phyloP scores from a whole-genome alignment of 2,797 vertebrate genomes.

The Denticeps clupeoides region DNA sequence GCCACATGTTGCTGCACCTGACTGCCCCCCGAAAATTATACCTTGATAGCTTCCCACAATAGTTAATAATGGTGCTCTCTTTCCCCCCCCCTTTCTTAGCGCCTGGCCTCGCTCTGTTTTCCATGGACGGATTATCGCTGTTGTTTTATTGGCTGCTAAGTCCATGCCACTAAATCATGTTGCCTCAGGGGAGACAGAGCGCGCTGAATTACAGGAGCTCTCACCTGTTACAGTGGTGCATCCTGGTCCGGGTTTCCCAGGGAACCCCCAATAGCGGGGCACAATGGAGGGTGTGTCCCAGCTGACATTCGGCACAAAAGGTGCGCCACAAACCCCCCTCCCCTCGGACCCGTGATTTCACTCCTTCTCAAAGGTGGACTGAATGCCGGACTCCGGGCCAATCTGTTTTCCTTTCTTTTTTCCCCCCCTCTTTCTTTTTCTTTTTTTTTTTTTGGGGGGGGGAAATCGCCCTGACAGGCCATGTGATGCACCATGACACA shows the following conservation, averaged over 20 bases:
- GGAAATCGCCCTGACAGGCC: slow-evolving; percentile 35
- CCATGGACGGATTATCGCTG: slow-evolving; percentile 32
- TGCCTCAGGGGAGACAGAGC: neutral
- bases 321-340: slow-evolving; percentile 11
- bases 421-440: no score
- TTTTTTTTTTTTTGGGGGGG: no score
- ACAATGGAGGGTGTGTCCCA: slow-evolving; percentile 38
- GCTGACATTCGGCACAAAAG: slow-evolving; percentile 38
- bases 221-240: slow-evolving; percentile 35
- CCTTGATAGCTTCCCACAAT: slow-evolving; percentile 20
- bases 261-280: slow-evolving; percentile 25
- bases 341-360: neutral
- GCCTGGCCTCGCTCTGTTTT: slow-evolving; percentile 19
- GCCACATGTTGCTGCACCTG: slow-evolving; percentile 18
- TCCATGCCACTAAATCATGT: slow-evolving; percentile 10
- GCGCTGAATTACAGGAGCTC: slow-evolving; percentile 26
- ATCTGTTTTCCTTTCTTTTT: no score
- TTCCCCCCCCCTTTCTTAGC: neutral
- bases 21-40: slow-evolving; percentile 22
- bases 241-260: slow-evolving; percentile 30
- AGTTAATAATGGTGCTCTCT: slow-evolving; percentile 7
- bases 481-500: slow-evolving; percentile 40
- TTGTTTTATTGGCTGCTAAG: slow-evolving; percentile 35
- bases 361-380: slow-evolving; percentile 19
- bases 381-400: slow-evolving; percentile 13